Base-by-base conservation (phyloP, 1,140 invertebrate genomes). In the Drosophila oshimai region DNA sequence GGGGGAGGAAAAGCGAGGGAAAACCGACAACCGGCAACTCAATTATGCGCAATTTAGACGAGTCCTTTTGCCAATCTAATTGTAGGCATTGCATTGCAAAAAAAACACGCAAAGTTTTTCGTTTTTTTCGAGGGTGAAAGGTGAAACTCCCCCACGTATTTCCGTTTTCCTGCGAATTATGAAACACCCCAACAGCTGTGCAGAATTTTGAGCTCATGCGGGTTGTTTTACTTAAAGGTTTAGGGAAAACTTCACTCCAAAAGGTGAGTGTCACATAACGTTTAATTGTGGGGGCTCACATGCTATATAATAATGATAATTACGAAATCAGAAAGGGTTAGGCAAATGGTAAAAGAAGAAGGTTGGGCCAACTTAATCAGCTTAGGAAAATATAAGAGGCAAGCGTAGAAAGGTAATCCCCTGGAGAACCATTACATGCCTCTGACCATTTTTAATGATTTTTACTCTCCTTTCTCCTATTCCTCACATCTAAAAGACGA, bases 31-130 rank as follows among this genome's bases (percentile, higher is more conserved):
- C 50, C 67, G 67, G 67, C 70, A 73, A 73, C 58, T 73, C 70
- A 73, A 73, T 73, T 73, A 73, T 73, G 49, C 49, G 49, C 70
- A 73, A 64, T 73, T 73, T 73, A 55, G 58, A 73, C 47, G 69
- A 73, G 69, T 72, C 70, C 57, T 37, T n/a, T n/a, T 65, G 58
- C 61, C 57, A 65, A 64, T 65, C 61, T 65, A 65, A 65, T 65
- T 65, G 42, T 49, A 49, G 61, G 58, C 61, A 65, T 50, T 64
- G 58, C 61, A 64, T 41, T 49, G 42, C 58, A 64, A 29, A 46
- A 36, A 57, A 36, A 20, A 20, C 28, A 36, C 20, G 39, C 24
- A 65, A 64, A 65, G 24, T 65, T 62, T 39, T 24, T 24, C 9
- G 17, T 18, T 22, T 22, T 55, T 18, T 34, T 28, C 13, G 46